Base-by-base conservation (phyloP, 2,888 invertebrate species). In the Apoderus coryli region DNA sequence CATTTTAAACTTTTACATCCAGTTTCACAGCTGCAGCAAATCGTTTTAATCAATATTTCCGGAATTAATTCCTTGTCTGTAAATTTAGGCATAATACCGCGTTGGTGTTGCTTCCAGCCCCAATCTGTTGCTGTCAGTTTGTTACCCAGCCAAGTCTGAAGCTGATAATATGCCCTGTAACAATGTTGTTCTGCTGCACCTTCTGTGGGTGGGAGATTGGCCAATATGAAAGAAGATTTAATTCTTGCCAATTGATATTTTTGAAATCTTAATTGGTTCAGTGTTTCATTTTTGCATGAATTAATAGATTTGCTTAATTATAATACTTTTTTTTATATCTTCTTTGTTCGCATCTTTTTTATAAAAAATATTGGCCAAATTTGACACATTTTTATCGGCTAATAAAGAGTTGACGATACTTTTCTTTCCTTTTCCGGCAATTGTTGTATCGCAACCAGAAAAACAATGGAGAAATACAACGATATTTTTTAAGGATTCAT, bases 161-260 rank as follows among this genome's bases (percentile, higher is more conserved):
- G 14, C 32, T 44, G 42, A 32, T 37, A 41, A 22, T 27, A 44
- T 16, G 37, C 36, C 24, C 40, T 28, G 28, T 34, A 34, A 12
- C 30, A 34, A 24, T 42, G 37, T 31, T 44, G 36, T 36, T 38
- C 36, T 10, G 41, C 42, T 33, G 41, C 38, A 22, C 42, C 43
- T 37, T 41, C 34, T 15, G 40, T 44, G n/a, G 39, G 38, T 6
- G 39, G 43, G 19, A 42, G 39, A 24, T 31, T 35, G 23, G 37
- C 40, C 25, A 41, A 33, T 14, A 31, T 32, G 31, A 41, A 42
- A 38, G 32, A 39, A 10, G 29, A 35, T 35, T 36, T 37, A 15
- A 39, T 11, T 36, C 28, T 36, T 27, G 29, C 34, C 34, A 35
- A 37, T 28, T 35, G 35, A 33, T 44, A 43, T 35, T 38, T 36